Base-by-base conservation (phyloP, 2,113 vertebrate genomes). In the Riparia riparia region DNA sequence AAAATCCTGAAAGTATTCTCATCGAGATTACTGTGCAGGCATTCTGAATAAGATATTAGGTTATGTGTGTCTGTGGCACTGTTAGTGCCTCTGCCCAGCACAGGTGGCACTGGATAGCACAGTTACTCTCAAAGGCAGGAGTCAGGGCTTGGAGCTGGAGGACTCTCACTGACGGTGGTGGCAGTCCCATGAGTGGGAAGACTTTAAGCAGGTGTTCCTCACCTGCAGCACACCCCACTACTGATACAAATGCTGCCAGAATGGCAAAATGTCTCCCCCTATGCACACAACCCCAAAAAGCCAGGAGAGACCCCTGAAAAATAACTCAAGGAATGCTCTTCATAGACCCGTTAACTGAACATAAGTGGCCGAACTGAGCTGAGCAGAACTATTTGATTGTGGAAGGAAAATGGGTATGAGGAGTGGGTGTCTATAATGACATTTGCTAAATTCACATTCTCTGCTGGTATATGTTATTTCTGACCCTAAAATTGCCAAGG, bases 1-100 rank as follows among this genome's bases (percentile, higher is more conserved):
- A 84, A 79, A 73, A 89, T 45, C 88, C 86, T 93, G 94, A 18
- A 96, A 82, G 50, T 61, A 58, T 92, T 77, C 87, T 93, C 56
- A 34, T 16, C 5, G 86, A 91, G 83, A 93, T 93, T 57, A 93
- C 72, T 80, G 64, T 19, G 41, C 26, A 76, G 91, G 82, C 70
- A 61, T 58, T 81, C 69, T 57, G 81, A 93, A 68, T 47, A 77
- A 83, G 64, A 34, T n/a, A 29, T 42, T 34, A 85, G 72, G 21
- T n/a, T 57, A 14, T 11, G 34, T 47, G 44, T 37, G 39, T 41
- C 16, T 14, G 6, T 17, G 29, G 79, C 82, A 29, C 54, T 0
- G 1, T 24, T n/a, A 39, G 76, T 66, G 71, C 39, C 42, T 58
- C 63, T 81, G 12, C 47, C 53, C 89, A 74, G 47, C 26, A 34